Evolutionary conservation across 1,140 invertebrate genomes (phyloP).

Genomic region (Cyclina sinensis): DNA sequence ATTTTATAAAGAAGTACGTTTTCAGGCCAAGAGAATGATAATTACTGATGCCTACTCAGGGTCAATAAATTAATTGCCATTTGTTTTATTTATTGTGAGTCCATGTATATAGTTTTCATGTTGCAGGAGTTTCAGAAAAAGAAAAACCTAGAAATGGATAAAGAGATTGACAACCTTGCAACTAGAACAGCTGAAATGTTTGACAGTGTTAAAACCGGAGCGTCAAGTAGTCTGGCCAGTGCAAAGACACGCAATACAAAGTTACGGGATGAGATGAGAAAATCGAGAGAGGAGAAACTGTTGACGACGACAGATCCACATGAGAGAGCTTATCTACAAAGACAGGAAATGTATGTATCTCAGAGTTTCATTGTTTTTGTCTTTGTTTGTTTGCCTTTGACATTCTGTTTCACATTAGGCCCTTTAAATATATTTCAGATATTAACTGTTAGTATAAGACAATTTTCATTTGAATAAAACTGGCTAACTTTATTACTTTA

Average conservation of each 20-base stretch:
- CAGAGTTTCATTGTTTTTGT: too few relatives aligned
- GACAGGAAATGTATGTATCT: constrained; percentile 59
- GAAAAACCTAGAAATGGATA: constrained; percentile 58
- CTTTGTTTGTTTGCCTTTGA: too few relatives aligned
- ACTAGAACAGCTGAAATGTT: constrained; percentile 59
- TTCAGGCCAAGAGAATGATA: too few relatives aligned
- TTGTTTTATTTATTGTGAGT: too few relatives aligned
- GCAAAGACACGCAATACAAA: constrained; percentile 45
- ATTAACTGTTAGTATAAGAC: too few relatives aligned
- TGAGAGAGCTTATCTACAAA: constrained; percentile 27
- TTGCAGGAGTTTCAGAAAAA: constrained; percentile 62
- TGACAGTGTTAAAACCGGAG: constrained; percentile 54
- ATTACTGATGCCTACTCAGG: too few relatives aligned
- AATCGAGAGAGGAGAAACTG: constrained; percentile 44
- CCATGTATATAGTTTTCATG: background rate
- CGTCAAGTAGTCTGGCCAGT: constrained; percentile 31
- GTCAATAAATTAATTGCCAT: too few relatives aligned
- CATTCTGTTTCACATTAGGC: too few relatives aligned
- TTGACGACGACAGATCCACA: constrained; percentile 39
- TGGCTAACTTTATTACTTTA: too few relatives aligned
- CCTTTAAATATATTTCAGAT: too few relatives aligned
- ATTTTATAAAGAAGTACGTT: too few relatives aligned
- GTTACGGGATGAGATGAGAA: constrained; percentile 59
- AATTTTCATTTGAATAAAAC: too few relatives aligned
- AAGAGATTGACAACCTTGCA: constrained; percentile 59